A percentile compares a stretch with the other conserved stretches of the same genome.
phyloP scores from a whole-genome alignment of 2,797 vertebrate genomes.

The Bovichtus variegatus region DNA sequence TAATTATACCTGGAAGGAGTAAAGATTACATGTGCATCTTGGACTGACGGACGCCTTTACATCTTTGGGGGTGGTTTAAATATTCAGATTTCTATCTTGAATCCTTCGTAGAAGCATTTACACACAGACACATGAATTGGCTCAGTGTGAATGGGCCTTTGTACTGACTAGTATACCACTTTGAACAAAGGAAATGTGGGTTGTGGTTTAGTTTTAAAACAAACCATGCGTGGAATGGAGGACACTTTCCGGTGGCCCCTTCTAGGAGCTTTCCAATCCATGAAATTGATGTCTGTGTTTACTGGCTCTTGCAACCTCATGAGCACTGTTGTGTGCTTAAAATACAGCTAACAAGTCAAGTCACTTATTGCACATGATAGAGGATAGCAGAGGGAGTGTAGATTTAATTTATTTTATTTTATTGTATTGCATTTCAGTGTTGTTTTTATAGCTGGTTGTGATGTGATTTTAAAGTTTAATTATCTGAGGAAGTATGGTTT shows the following conservation, averaged over 20 bases:
- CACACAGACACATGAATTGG: not conserved
- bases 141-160: not conserved
- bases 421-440: not conserved
- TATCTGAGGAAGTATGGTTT: not conserved
- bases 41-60: no score
- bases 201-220: constrained; percentile 41
- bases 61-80: no score
- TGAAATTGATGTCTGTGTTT: constrained; percentile 59
- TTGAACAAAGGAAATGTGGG: constrained; percentile 27
- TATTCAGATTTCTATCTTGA: no score
- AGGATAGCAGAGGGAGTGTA: constrained; percentile 13
- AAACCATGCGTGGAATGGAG: constrained; percentile 47
- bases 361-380: constrained; percentile 46
- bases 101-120: not conserved
- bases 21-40: no score
- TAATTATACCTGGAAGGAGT: no score
- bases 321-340: constrained; percentile 46
- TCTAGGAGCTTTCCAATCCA: constrained; percentile 36
- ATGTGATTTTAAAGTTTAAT: not conserved
- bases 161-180: constrained; percentile 11
- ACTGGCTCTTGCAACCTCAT: constrained; percentile 28
- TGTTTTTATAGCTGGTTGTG: not conserved
- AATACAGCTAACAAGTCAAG: constrained; percentile 41
- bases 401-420: not conserved
- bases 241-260: constrained; percentile 14